Evolutionary conservation across 2,888 invertebrate genomes (phyloP).

Genomic region (Lithophane semibrunnea): DNA sequence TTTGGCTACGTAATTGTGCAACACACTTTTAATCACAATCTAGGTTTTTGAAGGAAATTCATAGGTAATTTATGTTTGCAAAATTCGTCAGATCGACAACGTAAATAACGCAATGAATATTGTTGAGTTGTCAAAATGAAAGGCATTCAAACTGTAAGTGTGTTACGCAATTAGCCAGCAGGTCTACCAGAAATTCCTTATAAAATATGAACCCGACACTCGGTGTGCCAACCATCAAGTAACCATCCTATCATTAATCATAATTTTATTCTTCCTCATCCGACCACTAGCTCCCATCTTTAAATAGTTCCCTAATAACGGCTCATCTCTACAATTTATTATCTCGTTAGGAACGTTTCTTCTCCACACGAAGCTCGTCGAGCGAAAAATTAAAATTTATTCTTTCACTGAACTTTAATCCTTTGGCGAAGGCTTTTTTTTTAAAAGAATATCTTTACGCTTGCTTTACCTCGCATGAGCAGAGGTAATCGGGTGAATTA

Average conservation of each 20-base stretch:
- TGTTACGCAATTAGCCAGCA: neutral
- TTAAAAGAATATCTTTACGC: conserved; percentile 26
- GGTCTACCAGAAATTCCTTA: too few relatives aligned
- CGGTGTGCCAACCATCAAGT: neutral
- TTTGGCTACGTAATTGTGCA: neutral
- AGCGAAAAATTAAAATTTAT: conserved; percentile 62
- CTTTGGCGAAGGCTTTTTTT: conserved; percentile 46
- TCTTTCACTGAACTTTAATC: conserved; percentile 56
- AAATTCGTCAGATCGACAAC: neutral
- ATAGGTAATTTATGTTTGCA: neutral
- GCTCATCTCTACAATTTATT: conserved; percentile 49
- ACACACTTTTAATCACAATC: too few relatives aligned
- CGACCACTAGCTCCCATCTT: conserved; percentile 22
- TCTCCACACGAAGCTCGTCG: conserved; percentile 38
- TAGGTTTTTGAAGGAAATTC: neutral
- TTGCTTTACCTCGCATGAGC: conserved; percentile 31
- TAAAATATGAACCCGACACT: neutral
- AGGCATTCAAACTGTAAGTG: neutral
- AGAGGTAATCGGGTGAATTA: conserved; percentile 42
- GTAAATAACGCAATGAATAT: neutral
- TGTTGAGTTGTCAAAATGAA: neutral
- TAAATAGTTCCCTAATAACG: conserved; percentile 50
- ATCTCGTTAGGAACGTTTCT: conserved; percentile 58
- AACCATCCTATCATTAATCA: conserved; percentile 37
- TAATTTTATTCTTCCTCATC: conserved; percentile 8